phyloP scores from a whole-genome alignment of 1,140 invertebrate species.

The Arctopsyche grandis region DNA sequence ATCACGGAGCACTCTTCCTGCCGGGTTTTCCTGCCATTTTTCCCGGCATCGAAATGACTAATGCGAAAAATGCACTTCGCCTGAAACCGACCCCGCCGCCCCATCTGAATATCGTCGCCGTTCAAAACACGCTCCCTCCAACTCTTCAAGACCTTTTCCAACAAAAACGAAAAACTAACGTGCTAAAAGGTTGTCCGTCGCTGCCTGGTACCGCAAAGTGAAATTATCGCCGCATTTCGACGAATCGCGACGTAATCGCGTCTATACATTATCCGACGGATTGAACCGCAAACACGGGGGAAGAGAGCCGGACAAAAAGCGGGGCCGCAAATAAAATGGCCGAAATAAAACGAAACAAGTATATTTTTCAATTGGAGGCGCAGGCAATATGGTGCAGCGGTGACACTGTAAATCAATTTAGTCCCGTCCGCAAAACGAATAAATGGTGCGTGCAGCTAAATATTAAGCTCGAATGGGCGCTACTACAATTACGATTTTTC shows the following conservation, averaged over 20 bases:
- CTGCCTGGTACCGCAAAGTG: background rate
- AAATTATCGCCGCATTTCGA: conserved; percentile 8
- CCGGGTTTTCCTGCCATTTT: conserved; percentile 19
- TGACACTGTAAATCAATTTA: conserved; percentile 24
- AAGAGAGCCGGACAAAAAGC: background rate
- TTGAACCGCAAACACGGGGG: conserved; percentile 5
- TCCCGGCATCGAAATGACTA: conserved; percentile 7
- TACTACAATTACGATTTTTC: too few species aligned
- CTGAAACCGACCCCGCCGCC: too few species aligned
- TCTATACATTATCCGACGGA: conserved; percentile 7
- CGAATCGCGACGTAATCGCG: conserved; percentile 8
- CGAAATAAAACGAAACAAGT: background rate
- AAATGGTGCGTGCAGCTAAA: conserved; percentile 28
- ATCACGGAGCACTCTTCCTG: conserved; percentile 3
- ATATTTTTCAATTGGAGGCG: conserved; percentile 9
- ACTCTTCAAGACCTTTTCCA: too few species aligned
- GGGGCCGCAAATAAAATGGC: background rate
- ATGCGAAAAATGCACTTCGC: conserved; percentile 23
- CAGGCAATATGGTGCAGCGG: conserved; percentile 7
- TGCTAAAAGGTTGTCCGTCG: background rate
- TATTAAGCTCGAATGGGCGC: background rate
- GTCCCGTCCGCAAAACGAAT: conserved; percentile 12
- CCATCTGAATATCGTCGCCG: too few species aligned
- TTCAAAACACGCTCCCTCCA: too few species aligned
- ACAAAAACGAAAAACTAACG: too few species aligned